Evolutionary conservation across 2,797 vertebrate genomes (phyloP).

Genomic region (Tauraco hartlaubi): DNA sequence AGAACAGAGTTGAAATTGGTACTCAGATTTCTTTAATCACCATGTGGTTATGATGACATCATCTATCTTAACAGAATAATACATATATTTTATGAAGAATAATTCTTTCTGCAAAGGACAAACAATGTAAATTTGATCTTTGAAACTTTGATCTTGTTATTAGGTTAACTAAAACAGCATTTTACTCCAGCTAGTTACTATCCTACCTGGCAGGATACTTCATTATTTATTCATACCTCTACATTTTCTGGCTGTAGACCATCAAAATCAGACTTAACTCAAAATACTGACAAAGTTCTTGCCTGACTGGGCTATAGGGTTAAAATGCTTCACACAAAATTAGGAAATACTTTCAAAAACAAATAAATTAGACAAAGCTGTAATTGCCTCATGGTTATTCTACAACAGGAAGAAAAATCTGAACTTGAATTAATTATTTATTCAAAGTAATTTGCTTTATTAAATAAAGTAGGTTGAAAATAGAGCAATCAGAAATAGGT

Average conservation of each 20-base stretch:
- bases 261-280: neutral
- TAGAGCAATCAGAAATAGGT: neutral
- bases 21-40: neutral
- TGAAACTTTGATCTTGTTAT: neutral
- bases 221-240: neutral
- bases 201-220: neutral
- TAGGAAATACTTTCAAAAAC: neutral
- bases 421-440: neutral
- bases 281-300: neutral
- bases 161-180: neutral
- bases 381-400: neutral
- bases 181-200: neutral
- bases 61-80: neutral
- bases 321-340: neutral
- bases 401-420: neutral
- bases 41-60: neutral
- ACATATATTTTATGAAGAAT: neutral
- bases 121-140: neutral
- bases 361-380: neutral
- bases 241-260: neutral
- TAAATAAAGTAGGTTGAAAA: neutral
- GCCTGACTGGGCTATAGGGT: neutral
- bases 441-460: neutral
- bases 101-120: neutral
- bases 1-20: neutral